phyloP scores from a whole-genome alignment of 2,113 vertebrate genomes.

The Gila orcuttii region DNA sequence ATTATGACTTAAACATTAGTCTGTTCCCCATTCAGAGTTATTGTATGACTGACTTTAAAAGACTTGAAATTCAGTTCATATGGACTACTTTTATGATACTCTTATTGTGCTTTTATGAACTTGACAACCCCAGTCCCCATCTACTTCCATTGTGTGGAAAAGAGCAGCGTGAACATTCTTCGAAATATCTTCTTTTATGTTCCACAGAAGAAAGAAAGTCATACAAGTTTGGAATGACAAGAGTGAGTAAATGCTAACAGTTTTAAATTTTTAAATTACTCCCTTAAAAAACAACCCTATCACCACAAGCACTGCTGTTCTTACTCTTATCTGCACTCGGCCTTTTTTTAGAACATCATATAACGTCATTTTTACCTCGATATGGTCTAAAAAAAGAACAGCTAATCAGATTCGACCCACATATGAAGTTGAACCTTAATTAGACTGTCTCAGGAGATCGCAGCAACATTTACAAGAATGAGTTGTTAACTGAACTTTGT shows the following conservation, averaged over 20 bases:
- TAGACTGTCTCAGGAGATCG: constrained; percentile 14
- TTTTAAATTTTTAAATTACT: neutral
- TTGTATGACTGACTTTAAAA: neutral
- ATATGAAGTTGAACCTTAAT: constrained; percentile 34
- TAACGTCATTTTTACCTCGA: neutral
- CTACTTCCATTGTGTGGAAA: neutral
- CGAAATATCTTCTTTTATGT: neutral
- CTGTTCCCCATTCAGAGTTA: neutral
- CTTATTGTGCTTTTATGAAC: neutral
- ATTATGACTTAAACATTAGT: neutral
- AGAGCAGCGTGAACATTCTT: neutral
- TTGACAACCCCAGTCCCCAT: neutral
- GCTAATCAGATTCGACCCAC: constrained; percentile 46
- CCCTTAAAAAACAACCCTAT: neutral
- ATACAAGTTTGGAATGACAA: neutral
- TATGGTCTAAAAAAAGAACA: constrained; percentile 31
- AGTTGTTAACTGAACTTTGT: constrained; percentile 10
- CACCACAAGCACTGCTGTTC: neutral
- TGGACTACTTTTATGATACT: neutral
- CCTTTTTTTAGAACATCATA: neutral
- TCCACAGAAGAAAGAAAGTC: neutral
- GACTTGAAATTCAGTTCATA: neutral
- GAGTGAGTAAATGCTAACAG: neutral
- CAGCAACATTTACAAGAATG: neutral
- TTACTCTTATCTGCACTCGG: neutral